These are phyloP conservation scores for Dromas ardeola DNA, from an alignment of 2,113 vertebrate genomes.

Conservation along the genomic window DNA sequence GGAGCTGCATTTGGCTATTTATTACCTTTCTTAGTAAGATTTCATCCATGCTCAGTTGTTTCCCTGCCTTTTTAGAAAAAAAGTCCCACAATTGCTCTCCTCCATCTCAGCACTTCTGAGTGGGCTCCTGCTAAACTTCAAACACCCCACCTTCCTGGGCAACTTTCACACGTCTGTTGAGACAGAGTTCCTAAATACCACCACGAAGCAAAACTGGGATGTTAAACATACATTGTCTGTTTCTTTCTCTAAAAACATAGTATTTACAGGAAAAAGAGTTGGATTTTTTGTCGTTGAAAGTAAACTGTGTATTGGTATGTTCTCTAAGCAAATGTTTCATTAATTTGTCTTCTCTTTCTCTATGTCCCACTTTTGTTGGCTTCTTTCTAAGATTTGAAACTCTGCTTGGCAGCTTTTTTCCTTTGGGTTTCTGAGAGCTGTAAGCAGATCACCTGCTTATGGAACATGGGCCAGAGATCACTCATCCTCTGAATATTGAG, in stretches of 20 bases:
- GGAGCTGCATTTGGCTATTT: not conserved
- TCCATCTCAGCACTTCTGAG: not conserved
- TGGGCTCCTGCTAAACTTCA: not conserved
- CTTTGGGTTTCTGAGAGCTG: not conserved
- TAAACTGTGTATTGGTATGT: not conserved
- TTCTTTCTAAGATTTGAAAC: not conserved
- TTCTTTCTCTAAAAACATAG: not conserved
- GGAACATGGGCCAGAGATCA: not conserved
- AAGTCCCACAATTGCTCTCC: not conserved
- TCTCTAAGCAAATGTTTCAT: not conserved
- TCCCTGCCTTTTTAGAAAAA: not conserved
- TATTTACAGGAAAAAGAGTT: not conserved
- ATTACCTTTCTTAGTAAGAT: not conserved
- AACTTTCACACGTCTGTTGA: not conserved
- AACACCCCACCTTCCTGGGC: not conserved
- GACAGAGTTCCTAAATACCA: not conserved
- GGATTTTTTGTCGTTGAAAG: not conserved
- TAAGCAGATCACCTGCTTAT: not conserved
- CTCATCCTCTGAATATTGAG: not conserved
- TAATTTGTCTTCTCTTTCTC: not conserved
- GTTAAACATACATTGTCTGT: not conserved
- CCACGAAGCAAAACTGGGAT: not conserved
- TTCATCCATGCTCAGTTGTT: not conserved
- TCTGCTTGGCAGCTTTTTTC: not conserved
- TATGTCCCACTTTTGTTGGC: not conserved